Conservation (phyloP, 2,888 invertebrate species). For the Thymelicus lineola region DNA sequence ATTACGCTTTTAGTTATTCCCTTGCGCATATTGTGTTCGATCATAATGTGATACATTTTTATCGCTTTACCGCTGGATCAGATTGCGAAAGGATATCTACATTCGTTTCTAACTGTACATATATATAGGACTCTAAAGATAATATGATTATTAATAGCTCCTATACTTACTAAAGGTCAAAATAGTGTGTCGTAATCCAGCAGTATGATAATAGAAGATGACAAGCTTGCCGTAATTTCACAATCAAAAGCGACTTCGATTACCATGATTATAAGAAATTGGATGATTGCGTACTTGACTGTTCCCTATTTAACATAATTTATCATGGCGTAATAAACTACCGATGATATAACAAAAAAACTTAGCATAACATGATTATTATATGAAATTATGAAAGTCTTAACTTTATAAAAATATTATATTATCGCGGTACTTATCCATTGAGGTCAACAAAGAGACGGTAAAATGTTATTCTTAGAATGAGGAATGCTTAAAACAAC, state of each 20-base stretch:
- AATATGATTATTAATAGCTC: constrained; percentile 16
- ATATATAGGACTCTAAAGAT: too few species aligned
- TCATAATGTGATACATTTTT: constrained; percentile 9
- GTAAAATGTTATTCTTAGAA: neutral
- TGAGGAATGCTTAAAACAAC: constrained; percentile 4
- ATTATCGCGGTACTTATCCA: neutral
- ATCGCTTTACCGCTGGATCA: neutral
- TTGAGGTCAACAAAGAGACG: neutral
- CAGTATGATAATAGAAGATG: constrained; percentile 9
- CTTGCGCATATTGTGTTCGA: neutral
- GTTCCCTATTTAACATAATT: constrained; percentile 30
- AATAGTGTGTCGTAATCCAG: constrained; percentile 19
- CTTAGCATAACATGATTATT: neutral
- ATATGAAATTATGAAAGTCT: too few species aligned
- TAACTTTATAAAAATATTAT: too few species aligned
- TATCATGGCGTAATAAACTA: constrained; percentile 29
- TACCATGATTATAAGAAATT: constrained; percentile 32
- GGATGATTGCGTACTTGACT: constrained; percentile 36
- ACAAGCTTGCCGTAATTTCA: constrained; percentile 7
- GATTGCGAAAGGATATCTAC: neutral
- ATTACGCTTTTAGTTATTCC: neutral
- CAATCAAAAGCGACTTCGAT: constrained; percentile 1
- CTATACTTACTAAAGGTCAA: constrained; percentile 25
- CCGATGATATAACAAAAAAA: neutral
- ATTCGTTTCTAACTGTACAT: neutral